A percentile compares a stretch with the other conserved stretches of the same genome.
These are phyloP conservation scores for Hipparchia sbordonii DNA, from an alignment of 2,888 invertebrate species.

Conservation along the genomic window DNA sequence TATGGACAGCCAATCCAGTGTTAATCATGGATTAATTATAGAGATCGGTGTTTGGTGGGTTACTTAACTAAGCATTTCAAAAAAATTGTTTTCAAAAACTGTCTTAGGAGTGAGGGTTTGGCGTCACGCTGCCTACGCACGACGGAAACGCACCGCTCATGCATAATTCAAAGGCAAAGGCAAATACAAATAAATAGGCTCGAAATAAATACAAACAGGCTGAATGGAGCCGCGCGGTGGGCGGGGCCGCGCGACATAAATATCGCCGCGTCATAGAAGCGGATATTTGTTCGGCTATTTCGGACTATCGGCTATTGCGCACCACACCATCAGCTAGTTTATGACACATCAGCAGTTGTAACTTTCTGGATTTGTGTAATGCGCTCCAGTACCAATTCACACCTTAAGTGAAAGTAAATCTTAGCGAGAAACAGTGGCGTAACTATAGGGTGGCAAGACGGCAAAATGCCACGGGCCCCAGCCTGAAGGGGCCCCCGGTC, in stretches of 20 bases:
- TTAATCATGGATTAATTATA: no score
- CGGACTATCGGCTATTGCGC: slow-evolving; percentile 50
- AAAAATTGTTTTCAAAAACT: slow-evolving; percentile 4
- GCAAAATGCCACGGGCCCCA: no score
- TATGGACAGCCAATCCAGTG: no score
- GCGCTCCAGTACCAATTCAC: neutral
- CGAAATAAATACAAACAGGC: slow-evolving; percentile 82
- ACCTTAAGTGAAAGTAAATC: no score
- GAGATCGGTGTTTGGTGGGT: no score
- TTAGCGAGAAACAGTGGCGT: no score
- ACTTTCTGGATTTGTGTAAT: neutral
- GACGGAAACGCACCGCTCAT: slow-evolving; percentile 80
- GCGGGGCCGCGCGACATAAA: slow-evolving; percentile 81
- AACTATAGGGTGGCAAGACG: no score
- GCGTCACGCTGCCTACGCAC: slow-evolving; percentile 83
- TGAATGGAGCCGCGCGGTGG: slow-evolving; percentile 79
- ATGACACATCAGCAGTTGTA: slow-evolving; percentile 22
- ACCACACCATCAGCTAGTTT: slow-evolving; percentile 39
- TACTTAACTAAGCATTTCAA: neutral
- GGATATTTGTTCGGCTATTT: slow-evolving; percentile 76
- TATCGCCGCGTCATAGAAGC: slow-evolving; percentile 78
- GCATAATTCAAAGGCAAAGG: slow-evolving; percentile 81
- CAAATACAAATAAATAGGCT: slow-evolving; percentile 83
- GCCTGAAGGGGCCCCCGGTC: no score
- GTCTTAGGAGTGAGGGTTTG: slow-evolving; percentile 50